These are phyloP conservation scores for Sciurus carolinensis DNA, from an alignment of 2,797 vertebrate genomes.

Conservation along the genomic window DNA sequence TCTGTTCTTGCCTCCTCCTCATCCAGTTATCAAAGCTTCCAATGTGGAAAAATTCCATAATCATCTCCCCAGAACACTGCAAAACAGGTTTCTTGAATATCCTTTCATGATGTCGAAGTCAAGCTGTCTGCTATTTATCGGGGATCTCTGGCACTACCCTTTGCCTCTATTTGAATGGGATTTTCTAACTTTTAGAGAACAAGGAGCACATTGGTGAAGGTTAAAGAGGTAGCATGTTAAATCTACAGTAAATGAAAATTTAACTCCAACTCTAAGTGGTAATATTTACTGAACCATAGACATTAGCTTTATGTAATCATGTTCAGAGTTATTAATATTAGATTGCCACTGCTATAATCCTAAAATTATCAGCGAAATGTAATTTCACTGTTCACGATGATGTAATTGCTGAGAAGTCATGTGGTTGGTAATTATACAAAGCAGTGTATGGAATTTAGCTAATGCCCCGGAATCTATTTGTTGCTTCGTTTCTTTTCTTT, in stretches of 20 bases:
- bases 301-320: constrained; percentile 49
- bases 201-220: not conserved
- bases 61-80: not conserved
- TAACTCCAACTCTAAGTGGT: constrained; percentile 48
- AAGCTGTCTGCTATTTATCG: not conserved
- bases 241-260: constrained; percentile 67
- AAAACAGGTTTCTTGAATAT: not conserved
- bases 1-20: not conserved
- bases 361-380: constrained; percentile 63
- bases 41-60: not conserved
- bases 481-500: constrained; percentile 54
- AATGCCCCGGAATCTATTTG: constrained; percentile 66
- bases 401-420: constrained; percentile 68
- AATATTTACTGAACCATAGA: constrained; percentile 68
- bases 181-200: constrained; percentile 49
- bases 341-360: constrained; percentile 27
- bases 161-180: constrained; percentile 36
- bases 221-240: constrained; percentile 63
- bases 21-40: not conserved
- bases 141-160: not conserved
- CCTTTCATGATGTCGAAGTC: not conserved
- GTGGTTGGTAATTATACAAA: constrained; percentile 66
- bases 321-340: constrained; percentile 69
- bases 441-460: constrained; percentile 38
- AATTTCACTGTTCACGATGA: constrained; percentile 73